Base-by-base conservation (phyloP, 2,888 invertebrate genomes). In the Mayetiola destructor region DNA sequence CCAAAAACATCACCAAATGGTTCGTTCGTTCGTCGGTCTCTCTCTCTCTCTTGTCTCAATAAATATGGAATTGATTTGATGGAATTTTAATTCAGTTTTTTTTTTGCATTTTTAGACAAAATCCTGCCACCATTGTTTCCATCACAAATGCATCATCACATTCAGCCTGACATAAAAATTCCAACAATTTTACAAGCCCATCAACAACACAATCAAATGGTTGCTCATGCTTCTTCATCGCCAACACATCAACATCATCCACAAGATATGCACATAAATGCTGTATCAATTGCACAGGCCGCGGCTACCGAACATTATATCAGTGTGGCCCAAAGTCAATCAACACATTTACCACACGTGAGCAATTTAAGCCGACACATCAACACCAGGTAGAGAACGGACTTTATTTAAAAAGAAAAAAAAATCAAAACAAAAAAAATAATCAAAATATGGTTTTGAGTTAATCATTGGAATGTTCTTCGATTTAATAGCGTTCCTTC, bases 381-480 rank as follows among this genome's bases (percentile, higher is more conserved):
- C 29, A 71, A 72, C 57, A 74, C 76, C 64, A 72, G 74, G 76
- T 76, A 69, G 73, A 73, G n/a, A n/a, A n/a, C n/a, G n/a, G n/a
- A n/a, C n/a, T n/a, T n/a, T n/a, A n/a, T n/a, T n/a, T n/a, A n/a
- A n/a, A n/a, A n/a, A n/a, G n/a, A n/a, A n/a, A n/a, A n/a, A n/a
- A n/a, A n/a, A n/a, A n/a, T n/a, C n/a, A n/a, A n/a, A n/a, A n/a
- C n/a, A n/a, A n/a, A n/a, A n/a, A n/a, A n/a, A n/a, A n/a, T n/a
- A n/a, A n/a, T n/a, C n/a, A n/a, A n/a, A n/a, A n/a, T n/a, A n/a
- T n/a, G n/a, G n/a, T n/a, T n/a, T n/a, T n/a, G n/a, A n/a, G n/a
- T n/a, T n/a, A n/a, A n/a, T n/a, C n/a, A n/a, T n/a, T n/a, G n/a
- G n/a, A n/a, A n/a, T 48, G 16, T 48, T 5, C n/a, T 27, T 27